Base-by-base conservation (phyloP, 2,797 vertebrate genomes). In the Leptodactylus fallax region DNA sequence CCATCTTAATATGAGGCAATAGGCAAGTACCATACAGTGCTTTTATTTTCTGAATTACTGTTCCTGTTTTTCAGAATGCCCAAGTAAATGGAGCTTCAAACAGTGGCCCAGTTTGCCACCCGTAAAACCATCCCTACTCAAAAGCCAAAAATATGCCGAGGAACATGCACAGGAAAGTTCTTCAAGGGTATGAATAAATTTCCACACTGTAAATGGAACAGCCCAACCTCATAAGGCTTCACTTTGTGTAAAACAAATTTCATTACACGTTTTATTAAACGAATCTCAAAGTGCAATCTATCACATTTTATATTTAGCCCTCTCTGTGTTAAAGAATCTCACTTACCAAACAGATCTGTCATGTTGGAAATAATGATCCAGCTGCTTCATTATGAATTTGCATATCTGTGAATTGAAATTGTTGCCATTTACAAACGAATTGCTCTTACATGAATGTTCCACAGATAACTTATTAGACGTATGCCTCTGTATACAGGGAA, bases 291-390 rank as follows among this genome's bases (percentile, higher is more conserved):
- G 88, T 89, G 88, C 61, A 72, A 89, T 86, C 61, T 89, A 83
- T 89, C 84, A 89, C 88, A 55, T 83, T 89, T 86, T 89, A 89
- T 86, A 89, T 89, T 89, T 89, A 89, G 88, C 71, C 21, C 67
- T 83, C 60, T 79, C 76, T 71, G 79, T 79, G 88, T 72, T 86
- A 89, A 63, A 88, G 60, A 78, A 83, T 85, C 72, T 79, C 88
- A 86, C 88, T 83, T 83, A 79, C 84, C 36, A 77, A 86, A 77
- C 71, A 83, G 79, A 89, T 63, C 85, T 89, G 88, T 83, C 79
- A 83, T 85, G 87, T 76, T 80, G 36, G 53, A 79, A 79, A 89
- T 89, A 89, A 89, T 89, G 60, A 86, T 89, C 85, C 84, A 86
- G 88, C 88, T 89, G 88, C 78, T 85, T 86, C 85, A 77, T 79